A percentile compares a stretch with the other conserved stretches of the same genome.
Evolutionary conservation across 2,113 vertebrate genomes (phyloP).

Genomic region (Pleuronectes platessa): DNA sequence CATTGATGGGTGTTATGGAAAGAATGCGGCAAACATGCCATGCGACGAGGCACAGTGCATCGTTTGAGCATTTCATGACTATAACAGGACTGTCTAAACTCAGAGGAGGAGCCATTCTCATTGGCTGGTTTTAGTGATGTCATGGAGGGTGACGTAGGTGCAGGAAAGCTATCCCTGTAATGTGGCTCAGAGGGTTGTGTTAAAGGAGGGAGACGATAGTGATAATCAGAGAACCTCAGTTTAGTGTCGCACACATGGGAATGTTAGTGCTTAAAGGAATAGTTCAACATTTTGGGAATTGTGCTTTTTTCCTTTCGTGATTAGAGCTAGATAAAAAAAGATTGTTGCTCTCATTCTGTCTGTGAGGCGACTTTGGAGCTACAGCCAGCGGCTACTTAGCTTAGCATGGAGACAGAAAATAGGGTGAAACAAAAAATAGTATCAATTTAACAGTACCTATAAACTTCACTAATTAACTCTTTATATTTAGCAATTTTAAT

Average conservation of each 20-base stretch:
- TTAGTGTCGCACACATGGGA: background rate
- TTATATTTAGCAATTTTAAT: too few species aligned
- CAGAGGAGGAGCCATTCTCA: constrained; percentile 26
- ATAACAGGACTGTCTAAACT: background rate
- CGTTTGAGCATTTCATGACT: constrained; percentile 22
- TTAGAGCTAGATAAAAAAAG: background rate
- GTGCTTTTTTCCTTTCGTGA: constrained; percentile 1
- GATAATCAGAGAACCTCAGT: constrained; percentile 18
- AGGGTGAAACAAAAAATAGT: background rate
- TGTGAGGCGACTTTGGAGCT: too few species aligned
- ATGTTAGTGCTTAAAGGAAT: constrained; percentile 27
- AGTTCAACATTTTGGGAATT: constrained; percentile 39
- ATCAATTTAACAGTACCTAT: background rate
- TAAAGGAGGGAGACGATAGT: background rate
- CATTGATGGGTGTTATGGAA: constrained; percentile 6
- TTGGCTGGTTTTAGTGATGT: constrained; percentile 45
- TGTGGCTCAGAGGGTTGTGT: background rate
- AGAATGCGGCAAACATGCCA: constrained; percentile 49
- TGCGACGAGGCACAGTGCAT: constrained; percentile 37
- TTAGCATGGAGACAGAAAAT: constrained; percentile 19
- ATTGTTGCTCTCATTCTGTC: too few species aligned
- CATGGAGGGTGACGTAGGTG: constrained; percentile 15
- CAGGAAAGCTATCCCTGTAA: background rate
- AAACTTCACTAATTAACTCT: too few species aligned
- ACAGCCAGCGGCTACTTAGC: background rate